Conservation (phyloP, 2,113 vertebrate genomes). For the Mesoclemmys tuberculata region DNA sequence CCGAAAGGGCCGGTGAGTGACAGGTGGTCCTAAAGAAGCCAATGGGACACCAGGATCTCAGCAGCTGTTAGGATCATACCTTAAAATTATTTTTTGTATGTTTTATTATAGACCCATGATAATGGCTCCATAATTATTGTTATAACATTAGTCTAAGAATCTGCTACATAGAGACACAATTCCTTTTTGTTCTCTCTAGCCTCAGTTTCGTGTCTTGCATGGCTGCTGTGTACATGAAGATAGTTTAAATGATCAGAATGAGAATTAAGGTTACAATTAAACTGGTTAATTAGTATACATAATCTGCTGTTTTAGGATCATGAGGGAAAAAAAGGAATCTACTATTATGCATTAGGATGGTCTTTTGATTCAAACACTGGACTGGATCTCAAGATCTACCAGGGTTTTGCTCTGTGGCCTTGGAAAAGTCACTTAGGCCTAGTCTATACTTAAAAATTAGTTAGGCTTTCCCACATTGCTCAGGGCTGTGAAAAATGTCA, state of each 20-base stretch:
- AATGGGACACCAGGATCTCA: neutral
- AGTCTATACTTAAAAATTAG: no score
- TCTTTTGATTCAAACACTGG: neutral
- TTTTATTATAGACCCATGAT: no score
- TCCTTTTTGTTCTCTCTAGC: no score
- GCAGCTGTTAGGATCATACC: neutral
- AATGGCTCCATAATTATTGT: no score
- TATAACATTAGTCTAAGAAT: no score
- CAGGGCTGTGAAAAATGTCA: no score
- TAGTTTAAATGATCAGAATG: no score
- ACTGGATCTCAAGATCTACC: neutral
- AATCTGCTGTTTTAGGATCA: neutral
- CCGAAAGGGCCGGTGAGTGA: neutral
- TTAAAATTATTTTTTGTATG: no score
- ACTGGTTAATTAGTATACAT: neutral
- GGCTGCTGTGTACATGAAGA: no score
- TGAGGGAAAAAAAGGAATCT: neutral
- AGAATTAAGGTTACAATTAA: neutral
- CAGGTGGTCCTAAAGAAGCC: neutral
- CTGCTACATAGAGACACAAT: no score
- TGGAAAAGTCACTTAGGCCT: neutral
- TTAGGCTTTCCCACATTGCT: no score
- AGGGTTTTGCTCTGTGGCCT: neutral
- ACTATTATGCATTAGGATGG: fast-evolving
- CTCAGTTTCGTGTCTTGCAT: no score